Conservation (phyloP, 2,888 invertebrate species). For the Pyrrhosoma nymphula region DNA sequence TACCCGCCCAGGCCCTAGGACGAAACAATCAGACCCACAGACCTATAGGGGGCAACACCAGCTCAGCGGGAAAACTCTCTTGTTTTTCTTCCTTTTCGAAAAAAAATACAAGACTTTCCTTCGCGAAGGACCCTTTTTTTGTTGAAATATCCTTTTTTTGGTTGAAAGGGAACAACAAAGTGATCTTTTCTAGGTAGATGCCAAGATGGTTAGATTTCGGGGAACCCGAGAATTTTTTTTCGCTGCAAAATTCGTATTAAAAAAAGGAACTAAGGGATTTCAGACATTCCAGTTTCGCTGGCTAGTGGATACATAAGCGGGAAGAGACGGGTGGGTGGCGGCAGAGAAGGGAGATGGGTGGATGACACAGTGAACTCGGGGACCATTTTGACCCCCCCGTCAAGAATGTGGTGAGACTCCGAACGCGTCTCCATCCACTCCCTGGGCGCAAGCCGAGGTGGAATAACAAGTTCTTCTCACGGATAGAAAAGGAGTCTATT, state of each 20-base stretch:
- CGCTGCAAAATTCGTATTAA: neutral
- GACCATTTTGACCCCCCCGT: neutral
- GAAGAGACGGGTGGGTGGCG: neutral
- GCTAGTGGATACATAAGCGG: neutral
- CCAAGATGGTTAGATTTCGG: neutral
- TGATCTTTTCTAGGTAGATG: neutral
- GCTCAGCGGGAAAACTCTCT: neutral
- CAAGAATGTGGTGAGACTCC: neutral
- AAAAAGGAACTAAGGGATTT: neutral
- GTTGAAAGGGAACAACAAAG: neutral
- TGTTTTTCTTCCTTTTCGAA: neutral
- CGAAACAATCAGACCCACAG: neutral
- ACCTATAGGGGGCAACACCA: neutral
- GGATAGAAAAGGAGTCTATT: constrained; percentile 11
- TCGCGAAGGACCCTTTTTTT: neutral
- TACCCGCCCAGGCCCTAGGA: neutral
- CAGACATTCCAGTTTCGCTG: neutral
- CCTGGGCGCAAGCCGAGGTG: neutral
- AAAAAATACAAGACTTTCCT: neutral
- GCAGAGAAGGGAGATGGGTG: neutral
- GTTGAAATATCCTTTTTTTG: neutral
- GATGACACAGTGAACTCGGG: constrained; percentile 26
- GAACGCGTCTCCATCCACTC: neutral
- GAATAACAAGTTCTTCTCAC: neutral
- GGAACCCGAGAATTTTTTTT: neutral